phyloP scores from a whole-genome alignment of 2,888 invertebrate species.

The Sphaeridia pumilis region DNA sequence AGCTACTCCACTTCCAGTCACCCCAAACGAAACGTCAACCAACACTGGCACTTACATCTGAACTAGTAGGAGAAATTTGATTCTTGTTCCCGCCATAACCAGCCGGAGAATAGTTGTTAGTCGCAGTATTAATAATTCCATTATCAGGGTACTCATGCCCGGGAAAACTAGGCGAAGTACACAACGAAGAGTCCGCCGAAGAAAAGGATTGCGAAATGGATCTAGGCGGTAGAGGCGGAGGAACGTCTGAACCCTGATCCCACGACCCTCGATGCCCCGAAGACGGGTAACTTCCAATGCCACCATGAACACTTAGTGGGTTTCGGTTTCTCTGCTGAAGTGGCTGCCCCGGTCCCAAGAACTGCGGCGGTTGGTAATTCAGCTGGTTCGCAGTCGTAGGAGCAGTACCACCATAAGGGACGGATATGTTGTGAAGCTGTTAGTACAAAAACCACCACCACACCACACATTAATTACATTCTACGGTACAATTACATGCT shows the following conservation, averaged over 20 bases:
- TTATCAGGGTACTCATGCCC: slow-evolving; percentile 16
- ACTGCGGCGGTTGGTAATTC: slow-evolving; percentile 30
- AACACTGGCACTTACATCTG: slow-evolving; percentile 29
- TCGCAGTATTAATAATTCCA: slow-evolving; percentile 14
- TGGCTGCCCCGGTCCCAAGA: slow-evolving; percentile 11
- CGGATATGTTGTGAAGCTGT: slow-evolving; percentile 36
- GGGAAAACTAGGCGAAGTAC: slow-evolving; percentile 24
- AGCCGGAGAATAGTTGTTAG: slow-evolving; percentile 23
- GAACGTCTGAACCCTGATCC: slow-evolving; percentile 18
- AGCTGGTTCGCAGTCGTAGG: slow-evolving; percentile 33
- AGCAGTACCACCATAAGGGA: too few species aligned
- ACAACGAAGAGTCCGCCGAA: slow-evolving; percentile 16
- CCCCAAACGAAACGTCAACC: too few species aligned
- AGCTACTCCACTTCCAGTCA: too few species aligned
- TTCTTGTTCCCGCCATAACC: slow-evolving; percentile 24
- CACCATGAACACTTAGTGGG: slow-evolving; percentile 28
- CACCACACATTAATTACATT: slow-evolving; percentile 9
- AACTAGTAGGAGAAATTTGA: slow-evolving; percentile 18
- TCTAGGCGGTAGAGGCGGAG: slow-evolving; percentile 24
- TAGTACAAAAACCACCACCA: slow-evolving; percentile 30
- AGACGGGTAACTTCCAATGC: slow-evolving; percentile 20
- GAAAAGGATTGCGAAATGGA: slow-evolving; percentile 18
- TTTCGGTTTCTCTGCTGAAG: slow-evolving; percentile 24
- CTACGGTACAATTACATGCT: too few species aligned
- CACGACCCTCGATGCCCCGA: slow-evolving; percentile 11